Evolutionary conservation across 2,113 vertebrate species (phyloP).

Genomic region (Pseudonaja textilis): DNA sequence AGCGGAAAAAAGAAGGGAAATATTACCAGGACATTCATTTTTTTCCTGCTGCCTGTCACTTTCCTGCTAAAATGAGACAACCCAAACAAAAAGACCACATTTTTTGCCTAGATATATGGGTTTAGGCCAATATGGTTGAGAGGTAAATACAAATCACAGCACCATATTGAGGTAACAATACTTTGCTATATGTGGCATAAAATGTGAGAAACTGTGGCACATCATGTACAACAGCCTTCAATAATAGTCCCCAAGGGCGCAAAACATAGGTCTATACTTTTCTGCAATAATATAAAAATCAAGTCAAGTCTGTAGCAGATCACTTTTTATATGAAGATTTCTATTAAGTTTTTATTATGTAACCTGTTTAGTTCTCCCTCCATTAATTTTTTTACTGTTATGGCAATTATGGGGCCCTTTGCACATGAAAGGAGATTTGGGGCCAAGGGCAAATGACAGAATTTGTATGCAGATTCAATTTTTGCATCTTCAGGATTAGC

Average conservation of each 20-base stretch:
- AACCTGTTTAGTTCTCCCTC: background rate
- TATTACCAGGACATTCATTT: slow-evolving; percentile 58
- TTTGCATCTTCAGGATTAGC: background rate
- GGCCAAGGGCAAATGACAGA: background rate
- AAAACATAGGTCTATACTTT: slow-evolving; percentile 1
- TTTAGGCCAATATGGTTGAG: slow-evolving; percentile 16
- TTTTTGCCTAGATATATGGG: slow-evolving; percentile 35
- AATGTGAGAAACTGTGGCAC: slow-evolving; percentile 24
- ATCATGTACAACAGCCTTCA: slow-evolving; percentile 13
- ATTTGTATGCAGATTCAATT: background rate
- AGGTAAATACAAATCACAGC: background rate
- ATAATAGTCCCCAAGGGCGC: background rate
- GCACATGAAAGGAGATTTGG: background rate
- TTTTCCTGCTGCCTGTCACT: slow-evolving; percentile 54
- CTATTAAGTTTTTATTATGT: background rate
- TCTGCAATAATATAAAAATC: background rate
- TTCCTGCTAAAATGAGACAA: slow-evolving; percentile 40
- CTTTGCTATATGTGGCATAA: background rate
- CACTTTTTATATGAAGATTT: background rate
- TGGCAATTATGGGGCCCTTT: background rate
- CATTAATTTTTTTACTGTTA: too few species aligned
- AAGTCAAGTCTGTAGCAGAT: background rate
- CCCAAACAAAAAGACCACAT: slow-evolving; percentile 47
- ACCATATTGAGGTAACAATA: slow-evolving; percentile 14
- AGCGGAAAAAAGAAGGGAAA: slow-evolving; percentile 76